Conservation (phyloP, 2,797 vertebrate genomes). For the Limnodromus scolopaceus region DNA sequence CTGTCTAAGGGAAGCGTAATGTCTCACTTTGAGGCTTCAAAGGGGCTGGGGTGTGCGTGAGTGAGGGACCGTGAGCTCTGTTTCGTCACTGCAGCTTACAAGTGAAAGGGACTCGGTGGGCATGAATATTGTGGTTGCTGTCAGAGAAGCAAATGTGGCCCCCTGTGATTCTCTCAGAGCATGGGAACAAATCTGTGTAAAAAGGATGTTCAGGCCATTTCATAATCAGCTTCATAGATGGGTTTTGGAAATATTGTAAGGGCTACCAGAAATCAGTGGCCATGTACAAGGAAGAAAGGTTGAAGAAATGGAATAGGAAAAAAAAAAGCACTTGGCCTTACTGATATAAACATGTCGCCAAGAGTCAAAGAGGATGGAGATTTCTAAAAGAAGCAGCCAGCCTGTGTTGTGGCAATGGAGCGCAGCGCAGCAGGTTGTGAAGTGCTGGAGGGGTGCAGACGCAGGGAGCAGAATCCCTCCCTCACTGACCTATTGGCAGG, state of each 20-base stretch:
- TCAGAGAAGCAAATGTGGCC: not conserved
- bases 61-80: not conserved
- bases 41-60: not conserved
- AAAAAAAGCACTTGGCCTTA: not conserved
- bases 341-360: not conserved
- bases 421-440: not conserved
- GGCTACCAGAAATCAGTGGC: not conserved
- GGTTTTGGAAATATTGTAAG: not conserved
- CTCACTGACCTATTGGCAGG: not conserved
- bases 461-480: not conserved
- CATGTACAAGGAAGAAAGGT: not conserved
- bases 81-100: not conserved
- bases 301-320: not conserved
- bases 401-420: no score
- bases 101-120: not conserved
- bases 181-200: not conserved
- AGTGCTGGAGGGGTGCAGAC: not conserved
- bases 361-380: not conserved
- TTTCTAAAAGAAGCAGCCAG: not conserved
- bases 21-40: constrained; percentile 5
- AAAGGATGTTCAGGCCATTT: not conserved
- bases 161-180: not conserved
- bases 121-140: not conserved
- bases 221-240: accelerated
- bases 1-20: constrained; percentile 57